phyloP scores from a whole-genome alignment of 2,888 invertebrate species.

The Portevinia maculata region DNA sequence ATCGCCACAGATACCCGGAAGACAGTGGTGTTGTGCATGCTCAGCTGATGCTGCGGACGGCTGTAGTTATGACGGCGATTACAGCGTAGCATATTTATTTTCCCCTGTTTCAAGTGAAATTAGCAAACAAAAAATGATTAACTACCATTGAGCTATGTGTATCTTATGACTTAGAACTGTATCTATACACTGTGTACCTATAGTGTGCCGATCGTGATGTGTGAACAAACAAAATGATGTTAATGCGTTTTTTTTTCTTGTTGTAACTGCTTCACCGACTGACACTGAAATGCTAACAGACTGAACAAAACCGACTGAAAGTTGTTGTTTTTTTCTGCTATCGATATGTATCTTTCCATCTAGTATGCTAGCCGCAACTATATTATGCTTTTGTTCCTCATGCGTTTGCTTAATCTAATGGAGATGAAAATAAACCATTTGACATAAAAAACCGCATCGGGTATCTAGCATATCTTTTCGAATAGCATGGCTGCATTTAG shows the following conservation, averaged over 20 bases:
- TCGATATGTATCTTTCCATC: slow-evolving; percentile 34
- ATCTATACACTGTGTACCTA: slow-evolving; percentile 22
- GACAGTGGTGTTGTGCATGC: slow-evolving; percentile 62
- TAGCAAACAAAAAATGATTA: slow-evolving; percentile 54
- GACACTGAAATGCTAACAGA: not conserved
- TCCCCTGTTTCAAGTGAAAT: slow-evolving; percentile 62
- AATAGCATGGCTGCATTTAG: not conserved
- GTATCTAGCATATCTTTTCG: not conserved
- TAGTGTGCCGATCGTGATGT: slow-evolving; percentile 17
- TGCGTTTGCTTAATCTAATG: slow-evolving; percentile 41
- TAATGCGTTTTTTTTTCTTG: slow-evolving; percentile 12
- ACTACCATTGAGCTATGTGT: slow-evolving; percentile 34
- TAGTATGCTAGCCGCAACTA: slow-evolving; percentile 10
- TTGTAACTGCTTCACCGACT: slow-evolving; percentile 16
- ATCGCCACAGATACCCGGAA: slow-evolving; percentile 52
- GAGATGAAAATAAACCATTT: slow-evolving; percentile 63
- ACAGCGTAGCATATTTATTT: slow-evolving; percentile 31
- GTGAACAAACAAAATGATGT: slow-evolving; percentile 39
- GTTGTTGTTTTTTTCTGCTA: slow-evolving; percentile 1
- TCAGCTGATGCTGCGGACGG: slow-evolving; percentile 51
- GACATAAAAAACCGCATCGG: slow-evolving; percentile 28
- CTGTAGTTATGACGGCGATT: slow-evolving; percentile 22
- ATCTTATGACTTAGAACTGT: slow-evolving; percentile 12
- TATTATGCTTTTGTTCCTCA: slow-evolving; percentile 5
- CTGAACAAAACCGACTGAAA: slow-evolving; percentile 8